Percentiles rank a stretch among this genome's conserved stretches.
Conservation (phyloP, 2,888 invertebrate species). For the Oasisia sp. region DNA sequence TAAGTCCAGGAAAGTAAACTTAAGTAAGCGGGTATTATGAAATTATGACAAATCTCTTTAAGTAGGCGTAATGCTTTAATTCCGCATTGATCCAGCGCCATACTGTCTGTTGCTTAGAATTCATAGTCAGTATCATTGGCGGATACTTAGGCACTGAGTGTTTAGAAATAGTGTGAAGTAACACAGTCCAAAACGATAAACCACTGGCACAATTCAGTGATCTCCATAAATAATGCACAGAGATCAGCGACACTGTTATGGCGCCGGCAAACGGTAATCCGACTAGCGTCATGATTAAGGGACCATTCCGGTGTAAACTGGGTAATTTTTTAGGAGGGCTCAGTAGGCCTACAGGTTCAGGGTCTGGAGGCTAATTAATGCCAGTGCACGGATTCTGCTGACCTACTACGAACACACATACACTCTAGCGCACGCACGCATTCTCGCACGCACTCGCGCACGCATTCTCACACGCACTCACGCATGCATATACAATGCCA, state of each 20-base stretch:
- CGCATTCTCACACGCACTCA: neutral
- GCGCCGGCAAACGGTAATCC: neutral
- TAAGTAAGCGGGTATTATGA: too few relatives aligned
- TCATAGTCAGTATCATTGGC: too few relatives aligned
- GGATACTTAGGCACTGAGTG: too few relatives aligned
- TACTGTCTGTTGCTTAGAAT: too few relatives aligned
- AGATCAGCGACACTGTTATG: neutral
- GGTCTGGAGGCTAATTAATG: neutral
- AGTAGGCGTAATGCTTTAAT: too few relatives aligned
- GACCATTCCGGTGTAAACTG: neutral
- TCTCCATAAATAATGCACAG: neutral
- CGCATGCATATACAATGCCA: neutral
- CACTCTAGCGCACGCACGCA: neutral
- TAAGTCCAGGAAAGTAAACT: too few relatives aligned
- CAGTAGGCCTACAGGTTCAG: neutral
- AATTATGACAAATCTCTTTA: too few relatives aligned
- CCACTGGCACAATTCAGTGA: too few relatives aligned
- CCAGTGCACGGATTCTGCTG: neutral
- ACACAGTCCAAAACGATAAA: too few relatives aligned
- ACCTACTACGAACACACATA: neutral
- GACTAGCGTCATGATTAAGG: neutral
- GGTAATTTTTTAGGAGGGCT: neutral
- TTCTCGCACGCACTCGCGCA: neutral
- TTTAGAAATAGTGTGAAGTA: too few relatives aligned
- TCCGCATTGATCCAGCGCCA: too few relatives aligned